Base-by-base conservation (phyloP, 2,113 vertebrate genomes). In the Arvicanthis niloticus region DNA sequence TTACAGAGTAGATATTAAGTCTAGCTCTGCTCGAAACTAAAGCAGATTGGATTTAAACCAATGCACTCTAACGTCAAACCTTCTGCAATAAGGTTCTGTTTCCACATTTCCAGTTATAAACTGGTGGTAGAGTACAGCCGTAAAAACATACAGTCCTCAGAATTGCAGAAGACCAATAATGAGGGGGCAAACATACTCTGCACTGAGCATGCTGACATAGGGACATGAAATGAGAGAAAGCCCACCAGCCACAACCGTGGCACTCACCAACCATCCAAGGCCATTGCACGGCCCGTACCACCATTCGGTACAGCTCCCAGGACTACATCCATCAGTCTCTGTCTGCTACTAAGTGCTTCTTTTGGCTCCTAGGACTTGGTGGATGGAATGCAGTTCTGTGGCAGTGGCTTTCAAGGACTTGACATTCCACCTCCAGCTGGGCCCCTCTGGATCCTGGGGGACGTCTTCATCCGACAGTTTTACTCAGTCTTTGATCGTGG, bases 401-500 rank as follows among this genome's bases (percentile, higher is more conserved):
- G 4, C 96, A 98, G 98, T 0, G 98, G 98, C 87, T 99, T 99
- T 97, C 97, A 98, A 92, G 98, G 98, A 0, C 67, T 95, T 5
- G 98, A 99, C 56, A 95, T 99, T 17, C 19, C 96, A 24, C 98
- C 98, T 60, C 98, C 99, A 0, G 15, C 76, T 0, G 99, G 98
- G 0, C 98, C 98, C 5, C 98, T 99, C 91, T 99, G 99, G 99
- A 99, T 99, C 95, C 78, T 99, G 92, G 99, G 99, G 0, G 99
- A 99, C 0, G 98, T 99, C 91, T 99, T 99, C 90, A 99, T 99
- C 75, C 98, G 98, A 2, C 97, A 98, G 91, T 99, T 98, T 94
- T 99, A 99, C 67, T 89, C 99, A 0, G 98, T 99, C 91, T 99
- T 99, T 13, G 98, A 99, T 89, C 98, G 98, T 5, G 99, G 98